Base-by-base conservation (phyloP, 2,888 invertebrate genomes). In the Tenthredo distinguenda region DNA sequence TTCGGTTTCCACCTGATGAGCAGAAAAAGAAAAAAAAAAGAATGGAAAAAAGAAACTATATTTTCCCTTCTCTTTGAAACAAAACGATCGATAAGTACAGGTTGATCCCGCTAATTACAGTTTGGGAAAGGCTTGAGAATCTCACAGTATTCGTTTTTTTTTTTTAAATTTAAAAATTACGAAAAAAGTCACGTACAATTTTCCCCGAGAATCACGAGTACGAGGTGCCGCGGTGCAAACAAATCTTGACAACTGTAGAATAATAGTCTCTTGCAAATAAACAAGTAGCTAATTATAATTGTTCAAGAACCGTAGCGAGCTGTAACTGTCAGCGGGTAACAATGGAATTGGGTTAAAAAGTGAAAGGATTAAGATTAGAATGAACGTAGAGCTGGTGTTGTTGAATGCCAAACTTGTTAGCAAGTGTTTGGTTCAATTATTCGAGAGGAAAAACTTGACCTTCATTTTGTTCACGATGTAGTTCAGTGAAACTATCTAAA, bases 271-370 rank as follows among this genome's bases (percentile, higher is more conserved):
- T 55, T 15, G 77, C 34, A 77, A 77, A 77, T 55, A 26, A 76
- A 37, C 84, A 84, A 84, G 86, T 85, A 85, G 86, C 81, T 87
- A 85, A 87, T 87, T 87, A 86, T 81, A 79, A 85, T 85, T 84
- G 84, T 82, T 87, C 83, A 82, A 76, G 72, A 43, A 85, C 81
- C 85, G 86, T 87, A 89, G 90, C 88, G 89, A 86, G 81, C 82
- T 87, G 79, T 62, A 83, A 43, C 87, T 86, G 86, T 82, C 86
- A 72, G 81, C 84, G 65, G 65, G 85, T 86, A 87, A 91, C 91
- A 91, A 91, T 91, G 90, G 58, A 90, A 91, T 90, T 92, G 90
- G 92, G 92, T 92, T 92, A 91, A 92, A 92, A 92, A 92, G 92
- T 92, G 92, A 92, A 92, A 92, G 92, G 92, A 90, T 89, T 86